phyloP scores from a whole-genome alignment of 2,888 invertebrate genomes.

The Platycheirus albimanus region DNA sequence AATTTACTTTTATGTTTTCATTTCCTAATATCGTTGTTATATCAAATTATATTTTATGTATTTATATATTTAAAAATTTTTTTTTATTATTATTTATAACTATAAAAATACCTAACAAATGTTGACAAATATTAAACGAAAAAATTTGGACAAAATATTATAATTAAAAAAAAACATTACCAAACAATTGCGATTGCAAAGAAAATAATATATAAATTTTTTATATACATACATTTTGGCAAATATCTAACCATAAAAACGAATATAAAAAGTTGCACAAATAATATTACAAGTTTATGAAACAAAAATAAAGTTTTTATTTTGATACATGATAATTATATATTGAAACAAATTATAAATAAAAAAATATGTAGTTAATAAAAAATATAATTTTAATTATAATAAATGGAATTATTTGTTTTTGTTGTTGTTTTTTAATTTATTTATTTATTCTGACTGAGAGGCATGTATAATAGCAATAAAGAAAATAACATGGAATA shows the following conservation, averaged over 20 bases:
- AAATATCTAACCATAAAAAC: slow-evolving; percentile 27
- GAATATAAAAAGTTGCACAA: slow-evolving; percentile 49
- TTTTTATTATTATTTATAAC: too few species aligned
- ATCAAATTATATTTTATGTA: slow-evolving; percentile 58
- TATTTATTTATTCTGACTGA: slow-evolving; percentile 58
- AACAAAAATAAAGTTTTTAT: slow-evolving; percentile 33
- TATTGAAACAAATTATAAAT: slow-evolving; percentile 56
- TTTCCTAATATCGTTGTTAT: slow-evolving; percentile 72
- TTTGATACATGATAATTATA: slow-evolving; percentile 40
- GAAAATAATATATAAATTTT: slow-evolving; percentile 22
- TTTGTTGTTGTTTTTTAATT: too few species aligned
- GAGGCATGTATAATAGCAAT: slow-evolving; percentile 64
- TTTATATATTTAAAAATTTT: background rate
- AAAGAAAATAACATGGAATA: slow-evolving; percentile 73
- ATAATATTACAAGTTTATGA: slow-evolving; percentile 51
- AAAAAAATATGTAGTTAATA: slow-evolving; percentile 63
- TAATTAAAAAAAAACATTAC: slow-evolving; percentile 39
- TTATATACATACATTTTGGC: slow-evolving; percentile 17
- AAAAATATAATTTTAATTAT: slow-evolving; percentile 69
- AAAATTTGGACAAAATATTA: slow-evolving; percentile 14
- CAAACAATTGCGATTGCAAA: slow-evolving; percentile 42
- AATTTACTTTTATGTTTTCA: slow-evolving; percentile 33
- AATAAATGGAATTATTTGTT: slow-evolving; percentile 70
- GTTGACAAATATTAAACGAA: slow-evolving; percentile 30
- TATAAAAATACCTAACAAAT: slow-evolving; percentile 20